A percentile compares a stretch with the other conserved stretches of the same genome.
These are phyloP conservation scores for Macrobrachium rosenbergii DNA, from an alignment of 1,140 invertebrate genomes.

Conservation along the genomic window DNA sequence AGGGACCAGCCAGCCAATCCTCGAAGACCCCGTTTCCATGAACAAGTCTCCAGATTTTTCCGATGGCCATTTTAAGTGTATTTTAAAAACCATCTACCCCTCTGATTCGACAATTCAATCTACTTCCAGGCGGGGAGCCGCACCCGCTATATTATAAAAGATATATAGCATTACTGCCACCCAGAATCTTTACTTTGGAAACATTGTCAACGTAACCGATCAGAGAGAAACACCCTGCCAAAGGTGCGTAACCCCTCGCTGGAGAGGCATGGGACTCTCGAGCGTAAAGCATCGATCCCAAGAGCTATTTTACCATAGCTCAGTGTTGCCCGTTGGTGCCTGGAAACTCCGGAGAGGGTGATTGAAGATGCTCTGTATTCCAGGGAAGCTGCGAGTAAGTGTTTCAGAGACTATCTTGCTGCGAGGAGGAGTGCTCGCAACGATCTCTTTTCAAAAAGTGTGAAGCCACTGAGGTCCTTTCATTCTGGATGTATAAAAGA, in stretches of 20 bases:
- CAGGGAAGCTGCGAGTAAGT: slow-evolving; percentile 67
- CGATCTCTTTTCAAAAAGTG: slow-evolving; percentile 66
- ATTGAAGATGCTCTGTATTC: slow-evolving; percentile 67
- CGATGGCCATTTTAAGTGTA: slow-evolving; percentile 55
- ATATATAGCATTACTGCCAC: slow-evolving; percentile 58
- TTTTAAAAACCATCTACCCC: slow-evolving; percentile 60
- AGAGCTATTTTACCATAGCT: slow-evolving; percentile 21
- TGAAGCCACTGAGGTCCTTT: slow-evolving; percentile 63
- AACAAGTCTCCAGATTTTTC: slow-evolving; percentile 60
- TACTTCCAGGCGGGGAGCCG: slow-evolving; percentile 54
- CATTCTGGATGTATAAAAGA: slow-evolving; percentile 58
- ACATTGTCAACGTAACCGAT: slow-evolving; percentile 67
- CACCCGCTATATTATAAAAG: slow-evolving; percentile 63
- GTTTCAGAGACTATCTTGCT: slow-evolving; percentile 67
- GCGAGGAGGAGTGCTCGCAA: slow-evolving; percentile 62
- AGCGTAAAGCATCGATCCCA: background rate
- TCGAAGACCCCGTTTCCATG: slow-evolving; percentile 60
- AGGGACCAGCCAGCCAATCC: slow-evolving; percentile 62
- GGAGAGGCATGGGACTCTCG: slow-evolving; percentile 7
- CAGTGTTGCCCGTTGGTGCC: slow-evolving; percentile 2
- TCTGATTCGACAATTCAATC: slow-evolving; percentile 61
- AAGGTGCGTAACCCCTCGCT: slow-evolving; percentile 32
- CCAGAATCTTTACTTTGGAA: slow-evolving; percentile 66
- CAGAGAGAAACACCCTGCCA: slow-evolving; percentile 60
- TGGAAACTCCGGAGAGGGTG: slow-evolving; percentile 57